Conservation (phyloP, 2,888 invertebrate species). For the Melipona bicolor region DNA sequence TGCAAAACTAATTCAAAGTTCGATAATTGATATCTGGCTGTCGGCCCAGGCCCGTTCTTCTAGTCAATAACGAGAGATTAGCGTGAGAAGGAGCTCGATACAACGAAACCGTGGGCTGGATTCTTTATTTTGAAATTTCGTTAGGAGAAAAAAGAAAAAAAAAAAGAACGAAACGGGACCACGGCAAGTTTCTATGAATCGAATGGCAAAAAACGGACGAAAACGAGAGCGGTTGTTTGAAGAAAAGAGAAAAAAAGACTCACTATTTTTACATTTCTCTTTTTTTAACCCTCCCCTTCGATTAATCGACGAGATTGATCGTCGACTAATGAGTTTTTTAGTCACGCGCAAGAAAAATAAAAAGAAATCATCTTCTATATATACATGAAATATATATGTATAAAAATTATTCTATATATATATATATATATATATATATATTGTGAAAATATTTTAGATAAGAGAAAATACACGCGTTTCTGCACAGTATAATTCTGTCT, state of each 20-base stretch:
- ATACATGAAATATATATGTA: neutral
- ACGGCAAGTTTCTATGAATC: conserved; percentile 22
- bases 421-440: neutral
- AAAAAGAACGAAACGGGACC: conserved; percentile 30
- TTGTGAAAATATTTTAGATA: conserved; percentile 27
- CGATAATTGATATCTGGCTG: neutral
- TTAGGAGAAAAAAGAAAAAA: neutral
- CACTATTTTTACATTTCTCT: conserved; percentile 44
- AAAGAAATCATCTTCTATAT: neutral
- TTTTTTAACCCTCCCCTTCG: conserved; percentile 2
- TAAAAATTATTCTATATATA: neutral
- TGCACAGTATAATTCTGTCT: conserved; percentile 9
- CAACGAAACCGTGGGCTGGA: conserved; percentile 39
- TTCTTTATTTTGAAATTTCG: neutral
- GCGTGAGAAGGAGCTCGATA: conserved; percentile 24
- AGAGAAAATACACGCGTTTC: conserved; percentile 8
- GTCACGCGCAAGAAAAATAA: neutral
- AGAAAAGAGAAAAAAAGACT: conserved; percentile 32
- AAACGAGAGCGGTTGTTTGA: neutral
- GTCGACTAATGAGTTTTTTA: conserved; percentile 10
- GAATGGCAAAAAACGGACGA: neutral
- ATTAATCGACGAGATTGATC: neutral
- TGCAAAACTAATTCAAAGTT: neutral
- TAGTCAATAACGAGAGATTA: conserved; percentile 39
- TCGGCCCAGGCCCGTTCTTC: conserved; percentile 10